Evolutionary conservation across 2,113 vertebrate species (phyloP), one percentile per base, ranked within the genome.

Genomic region (Xyliphius kryptos): DNA sequence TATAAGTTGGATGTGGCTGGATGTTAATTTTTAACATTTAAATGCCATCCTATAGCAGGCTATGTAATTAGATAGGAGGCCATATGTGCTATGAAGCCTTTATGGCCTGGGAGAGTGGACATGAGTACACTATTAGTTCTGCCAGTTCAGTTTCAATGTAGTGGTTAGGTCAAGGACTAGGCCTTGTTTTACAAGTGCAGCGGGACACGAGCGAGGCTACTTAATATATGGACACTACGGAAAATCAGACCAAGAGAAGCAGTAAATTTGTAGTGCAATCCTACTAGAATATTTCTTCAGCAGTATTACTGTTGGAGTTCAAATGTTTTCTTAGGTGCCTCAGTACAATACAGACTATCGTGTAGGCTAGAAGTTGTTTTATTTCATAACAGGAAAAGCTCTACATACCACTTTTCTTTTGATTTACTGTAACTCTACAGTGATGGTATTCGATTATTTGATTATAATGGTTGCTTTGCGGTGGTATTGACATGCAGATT

Each of bases 141-240:
- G 21, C 61, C 26, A 10, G 44, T 16, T 61, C 52, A 61, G 56
- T 52, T 50, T 69, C 19, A 36, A 56, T 56, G 21, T 48, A 47
- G 51, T 37, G 22, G 52, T 36, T 50, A 12, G 66, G 66, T 73
- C 71, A 56, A 66, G 71, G 56, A 64, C 37, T 43, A 46, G 32
- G 46, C 19, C 36, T 43, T 61, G 55, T 65, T 56, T 68, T 66
- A 69, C 17, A 26, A 59, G 17, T 38, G 61, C 22, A 36, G 26
- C n/a, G 32, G 38, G 54, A 64, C 17, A 9, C 16, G 22, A 57
- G 63, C 63, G 32, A 49, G 19, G 38, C 51, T 13, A 21, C 15
- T 47, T 68, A 59, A 68, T 68, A 63, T 67, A 48, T 80, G 64
- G 74, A 70, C 26, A 26, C 6, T 48, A 63, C 15, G 37, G 40